A percentile compares a stretch with the other conserved stretches of the same genome.
phyloP scores from a whole-genome alignment of 1,140 invertebrate species.

The Mactra quadrangularis region DNA sequence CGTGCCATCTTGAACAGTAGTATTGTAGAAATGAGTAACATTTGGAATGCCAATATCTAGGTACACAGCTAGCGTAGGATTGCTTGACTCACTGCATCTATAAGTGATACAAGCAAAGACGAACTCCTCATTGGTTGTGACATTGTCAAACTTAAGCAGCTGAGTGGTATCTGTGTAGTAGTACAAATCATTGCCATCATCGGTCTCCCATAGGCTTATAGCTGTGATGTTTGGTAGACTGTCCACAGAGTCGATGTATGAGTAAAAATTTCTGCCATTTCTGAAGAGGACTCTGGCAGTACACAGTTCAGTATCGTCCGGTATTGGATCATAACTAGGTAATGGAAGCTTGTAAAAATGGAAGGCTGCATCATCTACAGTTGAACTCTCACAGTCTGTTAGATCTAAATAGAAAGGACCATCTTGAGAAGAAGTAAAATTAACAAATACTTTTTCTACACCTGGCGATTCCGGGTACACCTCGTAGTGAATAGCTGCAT shows the following conservation, averaged over 20 bases:
- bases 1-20: too few relatives aligned
- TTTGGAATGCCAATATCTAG: too few relatives aligned
- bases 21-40: too few relatives aligned
- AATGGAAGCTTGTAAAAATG: constrained; percentile 11
- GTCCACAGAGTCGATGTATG: background rate
- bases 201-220: background rate
- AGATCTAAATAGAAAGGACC: constrained; percentile 2
- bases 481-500: background rate
- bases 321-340: constrained; percentile 5
- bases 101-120: too few relatives aligned
- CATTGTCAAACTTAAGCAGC: too few relatives aligned
- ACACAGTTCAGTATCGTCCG: background rate
- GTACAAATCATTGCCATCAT: background rate
- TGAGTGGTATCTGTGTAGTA: background rate
- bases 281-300: background rate
- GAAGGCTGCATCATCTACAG: background rate
- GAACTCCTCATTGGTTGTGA: too few relatives aligned
- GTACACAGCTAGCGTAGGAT: too few relatives aligned
- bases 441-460: background rate
- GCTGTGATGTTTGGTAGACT: background rate
- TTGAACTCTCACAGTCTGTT: background rate
- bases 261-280: background rate
- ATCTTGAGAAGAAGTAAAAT: background rate
- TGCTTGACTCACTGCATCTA: too few relatives aligned
- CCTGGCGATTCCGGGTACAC: too few relatives aligned